These are phyloP conservation scores for Aphelenchoides fujianensis DNA, from an alignment of 1,140 invertebrate species.

Conservation along the genomic window DNA sequence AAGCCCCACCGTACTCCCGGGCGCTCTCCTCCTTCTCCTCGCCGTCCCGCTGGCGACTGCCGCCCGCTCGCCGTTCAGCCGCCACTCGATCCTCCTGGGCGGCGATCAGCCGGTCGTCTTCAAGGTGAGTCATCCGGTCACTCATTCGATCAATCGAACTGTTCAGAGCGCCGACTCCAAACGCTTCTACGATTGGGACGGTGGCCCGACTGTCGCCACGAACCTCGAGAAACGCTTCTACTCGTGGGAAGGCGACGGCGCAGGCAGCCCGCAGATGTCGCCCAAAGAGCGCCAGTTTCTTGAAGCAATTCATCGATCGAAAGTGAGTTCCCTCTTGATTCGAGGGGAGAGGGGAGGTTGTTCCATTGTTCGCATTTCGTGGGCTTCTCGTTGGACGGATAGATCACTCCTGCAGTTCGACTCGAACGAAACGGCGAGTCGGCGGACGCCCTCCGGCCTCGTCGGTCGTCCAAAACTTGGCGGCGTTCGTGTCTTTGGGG, in stretches of 20 bases:
- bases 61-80: no score
- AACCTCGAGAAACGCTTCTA: constrained; percentile 1
- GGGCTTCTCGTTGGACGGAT: background rate
- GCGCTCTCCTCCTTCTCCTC: no score
- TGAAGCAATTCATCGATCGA: background rate
- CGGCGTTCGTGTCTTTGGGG: constrained; percentile 5
- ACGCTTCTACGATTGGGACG: constrained; percentile 14
- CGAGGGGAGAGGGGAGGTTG: background rate
- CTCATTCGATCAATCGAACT: no score
- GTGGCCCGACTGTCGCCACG: background rate
- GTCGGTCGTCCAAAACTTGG: constrained; percentile 14
- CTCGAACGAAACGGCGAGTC: background rate
- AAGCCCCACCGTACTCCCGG: no score
- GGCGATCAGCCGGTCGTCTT: no score
- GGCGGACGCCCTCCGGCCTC: constrained; percentile 22
- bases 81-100: no score
- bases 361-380: background rate
- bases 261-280: background rate
- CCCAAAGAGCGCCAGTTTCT: constrained; percentile 1
- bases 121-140: no score
- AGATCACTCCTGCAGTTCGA: constrained; percentile 1
- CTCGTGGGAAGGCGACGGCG: background rate
- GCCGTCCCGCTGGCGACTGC: no score
- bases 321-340: no score
- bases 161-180: background rate